Conservation (phyloP, 2,797 vertebrate genomes). For the Falco peregrinus region DNA sequence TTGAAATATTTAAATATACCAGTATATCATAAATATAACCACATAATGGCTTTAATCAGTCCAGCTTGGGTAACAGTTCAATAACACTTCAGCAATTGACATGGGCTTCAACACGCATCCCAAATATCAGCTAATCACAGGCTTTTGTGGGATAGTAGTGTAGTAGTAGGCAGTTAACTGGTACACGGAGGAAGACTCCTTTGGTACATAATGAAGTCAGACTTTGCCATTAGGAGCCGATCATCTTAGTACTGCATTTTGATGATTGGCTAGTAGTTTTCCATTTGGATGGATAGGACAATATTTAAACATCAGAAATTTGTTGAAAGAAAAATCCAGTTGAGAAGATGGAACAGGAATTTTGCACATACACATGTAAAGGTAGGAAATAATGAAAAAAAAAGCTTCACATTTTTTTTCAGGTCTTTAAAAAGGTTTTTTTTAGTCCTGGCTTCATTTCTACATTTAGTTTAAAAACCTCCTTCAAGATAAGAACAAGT, state of each 20-base stretch:
- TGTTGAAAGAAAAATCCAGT: not conserved
- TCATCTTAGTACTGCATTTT: not conserved
- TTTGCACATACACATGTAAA: not conserved
- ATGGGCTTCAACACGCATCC: not conserved
- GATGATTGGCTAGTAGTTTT: not conserved
- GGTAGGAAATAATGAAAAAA: not conserved
- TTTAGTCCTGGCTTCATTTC: not conserved
- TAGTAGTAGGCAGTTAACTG: not conserved
- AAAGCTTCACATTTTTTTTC: not conserved
- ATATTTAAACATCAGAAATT: not conserved
- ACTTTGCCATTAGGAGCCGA: not conserved
- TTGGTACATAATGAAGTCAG: not conserved
- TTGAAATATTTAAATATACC: not conserved
- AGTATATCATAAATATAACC: not conserved
- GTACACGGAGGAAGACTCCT: fast-evolving
- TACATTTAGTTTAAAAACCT: not conserved
- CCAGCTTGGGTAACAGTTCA: not conserved
- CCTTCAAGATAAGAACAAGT: not conserved
- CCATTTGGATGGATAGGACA: not conserved
- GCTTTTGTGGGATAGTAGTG: not conserved
- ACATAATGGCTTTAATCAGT: fast-evolving
- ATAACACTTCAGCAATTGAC: not conserved
- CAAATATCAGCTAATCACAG: not conserved
- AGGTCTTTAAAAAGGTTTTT: not conserved
- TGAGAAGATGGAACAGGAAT: not conserved